A percentile compares a stretch with the other conserved stretches of the same genome.
Conservation (phyloP, 2,888 invertebrate species). For the Pandemis cinnamomeana region DNA sequence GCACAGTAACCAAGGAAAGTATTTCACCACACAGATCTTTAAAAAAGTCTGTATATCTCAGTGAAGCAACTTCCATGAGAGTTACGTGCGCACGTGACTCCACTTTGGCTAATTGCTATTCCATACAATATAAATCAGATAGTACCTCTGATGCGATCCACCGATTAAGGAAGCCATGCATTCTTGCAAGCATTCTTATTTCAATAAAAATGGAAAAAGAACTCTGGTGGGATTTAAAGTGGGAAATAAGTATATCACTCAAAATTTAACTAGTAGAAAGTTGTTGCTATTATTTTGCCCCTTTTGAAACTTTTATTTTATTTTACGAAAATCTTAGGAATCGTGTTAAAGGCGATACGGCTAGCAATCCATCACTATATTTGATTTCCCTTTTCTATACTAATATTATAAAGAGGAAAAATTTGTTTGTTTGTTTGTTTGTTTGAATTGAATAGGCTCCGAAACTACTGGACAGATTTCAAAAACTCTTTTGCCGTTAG, state of each 20-base stretch:
- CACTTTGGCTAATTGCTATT: conserved; percentile 72
- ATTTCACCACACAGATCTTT: neutral
- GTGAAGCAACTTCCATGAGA: conserved; percentile 65
- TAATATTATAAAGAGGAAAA: too few relatives aligned
- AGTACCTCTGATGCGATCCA: conserved; percentile 46
- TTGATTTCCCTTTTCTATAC: too few relatives aligned
- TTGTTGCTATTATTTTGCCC: too few relatives aligned
- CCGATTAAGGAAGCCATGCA: conserved; percentile 42
- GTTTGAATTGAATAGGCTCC: too few relatives aligned
- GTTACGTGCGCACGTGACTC: conserved; percentile 52
- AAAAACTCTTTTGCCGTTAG: too few relatives aligned
- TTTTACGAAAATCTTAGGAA: too few relatives aligned
- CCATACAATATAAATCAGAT: conserved; percentile 72
- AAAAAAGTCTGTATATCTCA: neutral
- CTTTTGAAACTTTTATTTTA: too few relatives aligned
- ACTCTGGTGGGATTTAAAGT: neutral
- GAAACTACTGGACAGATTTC: too few relatives aligned
- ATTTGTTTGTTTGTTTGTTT: too few relatives aligned
- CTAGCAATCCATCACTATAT: too few relatives aligned
- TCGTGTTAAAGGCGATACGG: too few relatives aligned
- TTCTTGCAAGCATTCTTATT: conserved; percentile 16
- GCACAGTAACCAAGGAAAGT: neutral
- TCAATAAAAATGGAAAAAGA: neutral
- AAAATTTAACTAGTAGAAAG: too few relatives aligned
- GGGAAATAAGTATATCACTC: neutral